These are phyloP conservation scores for Ceyx cyanopectus DNA, from an alignment of 2,113 vertebrate genomes.

Conservation along the genomic window DNA sequence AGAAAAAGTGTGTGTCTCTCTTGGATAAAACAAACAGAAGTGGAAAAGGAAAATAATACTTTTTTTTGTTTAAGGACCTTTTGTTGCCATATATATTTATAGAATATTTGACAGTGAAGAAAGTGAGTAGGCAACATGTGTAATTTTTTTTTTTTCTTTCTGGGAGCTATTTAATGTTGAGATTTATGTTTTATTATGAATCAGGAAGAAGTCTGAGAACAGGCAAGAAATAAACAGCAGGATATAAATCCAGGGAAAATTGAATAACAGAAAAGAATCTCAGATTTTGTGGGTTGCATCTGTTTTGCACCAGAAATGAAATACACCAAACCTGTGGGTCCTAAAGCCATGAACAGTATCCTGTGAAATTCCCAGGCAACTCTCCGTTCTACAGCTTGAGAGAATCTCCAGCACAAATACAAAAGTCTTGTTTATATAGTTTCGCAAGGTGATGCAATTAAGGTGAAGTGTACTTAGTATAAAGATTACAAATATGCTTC, in stretches of 20 bases:
- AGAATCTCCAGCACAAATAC: slow-evolving; percentile 48
- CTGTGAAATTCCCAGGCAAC: not conserved
- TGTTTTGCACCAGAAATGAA: not conserved
- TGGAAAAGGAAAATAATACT: not conserved
- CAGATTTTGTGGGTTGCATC: not conserved
- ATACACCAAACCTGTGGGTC: not conserved
- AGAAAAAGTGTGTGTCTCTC: not conserved
- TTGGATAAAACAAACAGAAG: not conserved
- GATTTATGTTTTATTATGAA: not conserved
- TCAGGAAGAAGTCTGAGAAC: not conserved
- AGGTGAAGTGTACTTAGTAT: slow-evolving; percentile 64
- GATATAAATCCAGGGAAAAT: not conserved
- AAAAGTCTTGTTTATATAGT: slow-evolving; percentile 58
- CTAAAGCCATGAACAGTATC: not conserved
- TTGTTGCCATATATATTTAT: not conserved
- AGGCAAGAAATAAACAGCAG: not conserved
- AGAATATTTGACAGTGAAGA: not conserved
- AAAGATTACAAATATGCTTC: slow-evolving; percentile 67
- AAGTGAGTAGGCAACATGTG: not conserved
- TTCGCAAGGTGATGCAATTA: slow-evolving; percentile 62
- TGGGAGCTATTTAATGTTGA: not conserved
- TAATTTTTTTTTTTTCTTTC: not conserved
- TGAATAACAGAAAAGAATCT: not conserved
- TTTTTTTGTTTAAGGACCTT: not conserved
- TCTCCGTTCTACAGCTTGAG: not conserved